phyloP scores from a whole-genome alignment of 2,888 invertebrate genomes.

The Mythimna lalbum region DNA sequence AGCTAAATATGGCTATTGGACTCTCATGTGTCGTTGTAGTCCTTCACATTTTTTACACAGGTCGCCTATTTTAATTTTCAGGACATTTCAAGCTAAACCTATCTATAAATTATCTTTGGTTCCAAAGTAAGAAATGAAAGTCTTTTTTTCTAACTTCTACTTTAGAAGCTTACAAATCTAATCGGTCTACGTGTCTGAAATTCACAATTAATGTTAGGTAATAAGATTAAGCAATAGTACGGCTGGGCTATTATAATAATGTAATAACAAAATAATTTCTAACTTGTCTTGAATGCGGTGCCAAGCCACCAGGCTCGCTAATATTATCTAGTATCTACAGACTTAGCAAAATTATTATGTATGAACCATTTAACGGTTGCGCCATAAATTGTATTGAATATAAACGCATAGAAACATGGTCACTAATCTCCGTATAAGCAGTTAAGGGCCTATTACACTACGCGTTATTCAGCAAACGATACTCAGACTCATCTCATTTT shows the following conservation, averaged over 20 bases:
- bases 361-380: slow-evolving; percentile 23
- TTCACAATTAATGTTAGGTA: slow-evolving; percentile 18
- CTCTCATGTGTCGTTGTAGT: not conserved
- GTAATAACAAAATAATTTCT: slow-evolving; percentile 20
- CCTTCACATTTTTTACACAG: not conserved
- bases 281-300: slow-evolving; percentile 7
- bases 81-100: not conserved
- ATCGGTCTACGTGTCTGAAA: slow-evolving; percentile 12
- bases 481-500: no score
- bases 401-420: not conserved
- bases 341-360: slow-evolving; percentile 23
- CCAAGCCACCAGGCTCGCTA: not conserved
- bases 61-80: no score
- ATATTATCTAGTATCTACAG: slow-evolving; percentile 9
- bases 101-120: not conserved
- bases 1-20: not conserved
- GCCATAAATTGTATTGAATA: slow-evolving; percentile 19
- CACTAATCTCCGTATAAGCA: slow-evolving; percentile 24
- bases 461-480: no score
- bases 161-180: not conserved
- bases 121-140: slow-evolving; percentile 4
- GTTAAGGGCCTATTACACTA: no score
- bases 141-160: not conserved
- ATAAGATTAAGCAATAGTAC: slow-evolving; percentile 19
- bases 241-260: slow-evolving; percentile 4